Percentiles rank a stretch among this genome's conserved stretches.
These are phyloP conservation scores for Brachionus plicatilis DNA, from an alignment of 1,140 invertebrate genomes.

Conservation along the genomic window DNA sequence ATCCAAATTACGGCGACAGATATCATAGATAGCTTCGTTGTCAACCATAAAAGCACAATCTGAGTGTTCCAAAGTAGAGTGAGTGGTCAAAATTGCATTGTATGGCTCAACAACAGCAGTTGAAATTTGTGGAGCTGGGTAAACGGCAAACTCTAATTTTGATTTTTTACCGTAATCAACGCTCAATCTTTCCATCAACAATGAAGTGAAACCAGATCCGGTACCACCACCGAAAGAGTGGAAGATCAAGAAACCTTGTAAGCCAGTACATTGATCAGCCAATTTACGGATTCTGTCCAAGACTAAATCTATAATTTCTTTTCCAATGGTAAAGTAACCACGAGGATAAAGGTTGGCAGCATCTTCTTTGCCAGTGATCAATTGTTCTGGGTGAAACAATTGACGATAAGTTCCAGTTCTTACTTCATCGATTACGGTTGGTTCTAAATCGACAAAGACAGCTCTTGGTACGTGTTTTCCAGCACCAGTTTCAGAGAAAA, in stretches of 20 bases:
- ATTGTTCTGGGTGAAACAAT: slow-evolving; percentile 57
- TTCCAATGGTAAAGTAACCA: slow-evolving; percentile 84
- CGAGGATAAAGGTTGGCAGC: slow-evolving; percentile 81
- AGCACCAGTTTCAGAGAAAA: slow-evolving; percentile 77
- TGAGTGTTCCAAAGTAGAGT: slow-evolving; percentile 57
- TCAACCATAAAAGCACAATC: slow-evolving; percentile 65
- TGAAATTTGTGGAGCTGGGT: slow-evolving; percentile 75
- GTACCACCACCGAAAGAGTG: slow-evolving; percentile 65
- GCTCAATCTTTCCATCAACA: slow-evolving; percentile 78
- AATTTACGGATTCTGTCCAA: slow-evolving; percentile 72
- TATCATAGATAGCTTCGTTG: slow-evolving; percentile 84
- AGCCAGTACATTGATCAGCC: slow-evolving; percentile 76
- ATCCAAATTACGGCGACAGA: slow-evolving; percentile 78
- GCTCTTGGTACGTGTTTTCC: slow-evolving; percentile 69
- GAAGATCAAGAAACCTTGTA: slow-evolving; percentile 59
- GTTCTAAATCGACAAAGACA: slow-evolving; percentile 74
- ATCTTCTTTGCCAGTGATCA: slow-evolving; percentile 67
- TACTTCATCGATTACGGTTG: slow-evolving; percentile 67
- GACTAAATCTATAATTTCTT: slow-evolving; percentile 75
- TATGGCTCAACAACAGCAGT: slow-evolving; percentile 56
- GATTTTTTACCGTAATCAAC: slow-evolving; percentile 84
- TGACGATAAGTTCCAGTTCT: slow-evolving; percentile 49
- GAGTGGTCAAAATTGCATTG: slow-evolving; percentile 56
- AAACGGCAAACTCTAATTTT: slow-evolving; percentile 80
- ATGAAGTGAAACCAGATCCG: slow-evolving; percentile 79